Percentiles rank a stretch among this genome's conserved stretches.
These are phyloP conservation scores for Pristionchus arcanus DNA, from an alignment of 2,888 invertebrate genomes.

Conservation along the genomic window DNA sequence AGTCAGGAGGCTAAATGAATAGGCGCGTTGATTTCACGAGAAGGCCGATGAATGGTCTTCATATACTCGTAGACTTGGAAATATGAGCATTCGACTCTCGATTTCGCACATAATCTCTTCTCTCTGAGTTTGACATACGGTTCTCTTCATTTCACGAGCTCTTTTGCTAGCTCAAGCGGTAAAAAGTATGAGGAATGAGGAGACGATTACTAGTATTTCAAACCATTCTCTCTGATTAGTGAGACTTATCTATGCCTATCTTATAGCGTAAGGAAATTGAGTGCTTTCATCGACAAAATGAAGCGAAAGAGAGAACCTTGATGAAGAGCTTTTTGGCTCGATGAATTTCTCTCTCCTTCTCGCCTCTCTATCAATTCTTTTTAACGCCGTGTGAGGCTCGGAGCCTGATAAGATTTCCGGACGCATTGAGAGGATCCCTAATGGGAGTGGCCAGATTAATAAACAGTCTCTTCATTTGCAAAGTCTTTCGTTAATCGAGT, in stretches of 20 bases:
- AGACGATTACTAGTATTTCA: no score
- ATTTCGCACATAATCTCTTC: not conserved
- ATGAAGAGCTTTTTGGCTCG: not conserved
- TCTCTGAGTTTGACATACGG: not conserved
- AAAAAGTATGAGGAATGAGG: no score
- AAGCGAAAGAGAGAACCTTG: not conserved
- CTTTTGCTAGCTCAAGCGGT: no score
- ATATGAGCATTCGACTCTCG: not conserved
- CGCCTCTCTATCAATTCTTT: slow-evolving; percentile 23
- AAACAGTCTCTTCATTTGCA: no score
- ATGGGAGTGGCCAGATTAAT: no score
- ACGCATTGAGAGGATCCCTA: not conserved
- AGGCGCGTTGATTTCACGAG: slow-evolving; percentile 39
- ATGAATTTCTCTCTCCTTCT: not conserved
- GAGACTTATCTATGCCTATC: not conserved
- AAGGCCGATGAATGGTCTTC: not conserved
- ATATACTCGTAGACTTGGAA: not conserved
- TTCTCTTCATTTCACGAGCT: no score
- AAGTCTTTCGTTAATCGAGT: no score
- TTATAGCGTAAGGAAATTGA: not conserved
- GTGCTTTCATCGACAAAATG: not conserved
- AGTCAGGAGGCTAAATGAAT: slow-evolving; percentile 37
- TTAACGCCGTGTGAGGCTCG: not conserved
- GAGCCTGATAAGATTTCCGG: slow-evolving; percentile 25
- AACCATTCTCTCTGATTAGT: no score